These are phyloP conservation scores for Xanthia icteritia DNA, from an alignment of 2,888 invertebrate species.

Conservation along the genomic window DNA sequence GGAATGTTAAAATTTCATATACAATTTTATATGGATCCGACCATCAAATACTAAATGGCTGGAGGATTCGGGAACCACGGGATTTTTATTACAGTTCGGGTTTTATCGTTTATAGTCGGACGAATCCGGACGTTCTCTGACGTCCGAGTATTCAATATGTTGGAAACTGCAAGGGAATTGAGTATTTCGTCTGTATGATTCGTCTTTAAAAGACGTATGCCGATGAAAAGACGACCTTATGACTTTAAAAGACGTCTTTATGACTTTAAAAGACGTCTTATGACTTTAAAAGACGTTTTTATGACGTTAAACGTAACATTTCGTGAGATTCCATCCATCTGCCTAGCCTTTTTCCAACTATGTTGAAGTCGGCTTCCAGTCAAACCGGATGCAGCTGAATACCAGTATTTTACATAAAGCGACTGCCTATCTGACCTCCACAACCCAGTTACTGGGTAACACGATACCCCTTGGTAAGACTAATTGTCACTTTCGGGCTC, in stretches of 20 bases:
- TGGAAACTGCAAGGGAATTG: slow-evolving; percentile 38
- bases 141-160: slow-evolving; percentile 53
- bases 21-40: slow-evolving; percentile 31
- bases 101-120: slow-evolving; percentile 50
- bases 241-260: too few relatives aligned
- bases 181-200: slow-evolving; percentile 22
- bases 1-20: slow-evolving; percentile 38
- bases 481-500: background rate
- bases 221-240: too few relatives aligned
- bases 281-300: slow-evolving; percentile 7
- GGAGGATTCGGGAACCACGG: slow-evolving; percentile 29
- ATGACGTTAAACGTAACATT: background rate
- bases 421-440: background rate
- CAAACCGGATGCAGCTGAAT: background rate
- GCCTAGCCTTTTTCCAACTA: background rate
- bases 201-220: background rate
- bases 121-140: slow-evolving; percentile 19
- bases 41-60: slow-evolving; percentile 53
- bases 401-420: background rate
- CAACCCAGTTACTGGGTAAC: background rate
- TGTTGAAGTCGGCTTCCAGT: background rate
- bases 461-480: background rate
- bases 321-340: background rate
- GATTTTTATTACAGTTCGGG: slow-evolving; percentile 52
- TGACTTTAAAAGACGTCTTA: too few relatives aligned